phyloP scores from a whole-genome alignment of 2,113 vertebrate species.

The Gnathonemus longibarbis region DNA sequence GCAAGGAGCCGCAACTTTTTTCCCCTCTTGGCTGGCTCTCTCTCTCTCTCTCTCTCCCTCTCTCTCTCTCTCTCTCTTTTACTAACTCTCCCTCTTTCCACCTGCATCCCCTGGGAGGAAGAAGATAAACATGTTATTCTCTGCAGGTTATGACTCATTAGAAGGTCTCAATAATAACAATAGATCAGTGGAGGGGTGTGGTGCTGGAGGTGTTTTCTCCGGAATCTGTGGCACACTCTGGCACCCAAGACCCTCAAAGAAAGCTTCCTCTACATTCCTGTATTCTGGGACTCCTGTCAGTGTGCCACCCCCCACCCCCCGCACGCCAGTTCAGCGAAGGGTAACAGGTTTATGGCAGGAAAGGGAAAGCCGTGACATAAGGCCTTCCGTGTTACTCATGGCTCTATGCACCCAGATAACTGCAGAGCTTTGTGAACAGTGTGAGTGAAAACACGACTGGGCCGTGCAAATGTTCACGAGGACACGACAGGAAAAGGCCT shows the following conservation, averaged over 20 bases:
- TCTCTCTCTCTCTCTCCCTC: neutral
- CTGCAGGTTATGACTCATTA: conserved; percentile 5
- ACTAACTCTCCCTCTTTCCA: conserved; percentile 3
- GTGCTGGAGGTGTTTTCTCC: neutral
- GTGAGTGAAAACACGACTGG: neutral
- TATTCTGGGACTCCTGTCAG: conserved; percentile 46
- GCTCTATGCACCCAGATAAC: neutral
- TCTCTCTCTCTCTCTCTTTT: neutral
- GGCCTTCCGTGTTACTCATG: neutral
- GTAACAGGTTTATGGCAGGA: neutral
- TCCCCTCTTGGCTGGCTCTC: neutral
- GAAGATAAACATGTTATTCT: conserved; percentile 7
- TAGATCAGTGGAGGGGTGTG: neutral
- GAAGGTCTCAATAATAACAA: neutral
- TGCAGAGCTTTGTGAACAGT: neutral
- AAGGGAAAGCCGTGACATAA: neutral
- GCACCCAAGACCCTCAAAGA: neutral
- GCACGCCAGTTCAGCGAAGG: neutral
- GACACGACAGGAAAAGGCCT: neutral
- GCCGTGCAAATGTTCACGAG: neutral
- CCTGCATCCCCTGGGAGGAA: neutral
- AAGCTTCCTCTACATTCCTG: neutral
- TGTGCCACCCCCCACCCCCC: conserved; percentile 57
- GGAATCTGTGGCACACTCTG: neutral
- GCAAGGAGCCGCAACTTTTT: conserved; percentile 3